A percentile compares a stretch with the other conserved stretches of the same genome.
These are phyloP conservation scores for Phania funesta DNA, from an alignment of 2,888 invertebrate genomes.

Conservation along the genomic window DNA sequence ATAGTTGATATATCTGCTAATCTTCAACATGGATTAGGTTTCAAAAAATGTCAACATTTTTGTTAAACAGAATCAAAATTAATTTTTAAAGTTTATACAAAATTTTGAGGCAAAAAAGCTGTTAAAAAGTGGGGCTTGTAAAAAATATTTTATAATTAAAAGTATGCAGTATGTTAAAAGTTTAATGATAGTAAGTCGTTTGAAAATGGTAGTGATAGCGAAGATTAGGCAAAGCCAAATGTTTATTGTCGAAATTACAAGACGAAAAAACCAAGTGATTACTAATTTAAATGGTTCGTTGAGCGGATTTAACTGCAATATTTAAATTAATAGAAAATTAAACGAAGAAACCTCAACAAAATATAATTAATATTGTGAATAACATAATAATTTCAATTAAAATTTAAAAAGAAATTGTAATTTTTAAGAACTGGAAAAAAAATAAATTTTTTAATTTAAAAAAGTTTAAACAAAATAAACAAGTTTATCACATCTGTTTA, in stretches of 20 bases:
- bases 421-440: too few species aligned
- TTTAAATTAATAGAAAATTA: neutral
- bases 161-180: constrained; percentile 14
- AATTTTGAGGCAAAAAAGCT: neutral
- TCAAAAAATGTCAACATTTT: constrained; percentile 25
- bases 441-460: too few species aligned
- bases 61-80: neutral
- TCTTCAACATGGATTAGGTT: neutral
- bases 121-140: neutral
- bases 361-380: too few species aligned
- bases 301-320: neutral
- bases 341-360: too few species aligned
- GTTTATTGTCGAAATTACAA: neutral
- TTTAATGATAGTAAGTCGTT: neutral
- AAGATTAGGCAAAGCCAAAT: constrained; percentile 7
- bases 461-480: too few species aligned
- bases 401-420: too few species aligned
- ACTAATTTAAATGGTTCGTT: neutral
- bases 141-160: constrained; percentile 30
- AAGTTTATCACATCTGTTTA: too few species aligned
- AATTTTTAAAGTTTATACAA: constrained; percentile 7
- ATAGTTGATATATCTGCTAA: constrained; percentile 18
- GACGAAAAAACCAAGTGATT: neutral
- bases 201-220: neutral
- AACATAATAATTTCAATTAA: too few species aligned